phyloP scores from a whole-genome alignment of 2,113 vertebrate species.

The Cathartes aura region DNA sequence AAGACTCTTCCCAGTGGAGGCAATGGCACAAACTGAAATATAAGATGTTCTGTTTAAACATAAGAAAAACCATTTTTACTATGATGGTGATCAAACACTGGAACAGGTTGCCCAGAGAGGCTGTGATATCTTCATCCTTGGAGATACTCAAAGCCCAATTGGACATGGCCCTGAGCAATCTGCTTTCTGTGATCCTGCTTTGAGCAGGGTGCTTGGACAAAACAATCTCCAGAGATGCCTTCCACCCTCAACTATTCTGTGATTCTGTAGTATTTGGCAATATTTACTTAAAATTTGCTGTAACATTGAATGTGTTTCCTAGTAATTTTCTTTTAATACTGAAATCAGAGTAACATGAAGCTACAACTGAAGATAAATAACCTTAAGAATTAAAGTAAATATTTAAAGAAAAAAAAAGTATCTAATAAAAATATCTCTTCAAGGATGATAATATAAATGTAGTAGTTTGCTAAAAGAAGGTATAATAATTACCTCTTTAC shows the following conservation, averaged over 20 bases:
- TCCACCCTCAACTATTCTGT: not conserved
- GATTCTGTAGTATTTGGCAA: not conserved
- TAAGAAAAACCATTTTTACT: no score
- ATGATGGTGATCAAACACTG: no score
- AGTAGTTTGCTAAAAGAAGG: not conserved
- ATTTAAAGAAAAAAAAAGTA: not conserved
- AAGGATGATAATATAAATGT: not conserved
- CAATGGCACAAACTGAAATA: not conserved
- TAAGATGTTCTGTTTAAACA: no score
- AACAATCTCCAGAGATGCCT: not conserved
- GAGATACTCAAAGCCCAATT: not conserved
- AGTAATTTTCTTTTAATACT: not conserved
- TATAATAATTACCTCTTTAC: not conserved
- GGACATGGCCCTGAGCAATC: not conserved
- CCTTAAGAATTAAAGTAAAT: not conserved
- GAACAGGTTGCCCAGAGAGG: no score
- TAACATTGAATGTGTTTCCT: not conserved
- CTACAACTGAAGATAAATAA: not conserved
- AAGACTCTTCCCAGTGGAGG: not conserved
- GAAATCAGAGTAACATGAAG: not conserved
- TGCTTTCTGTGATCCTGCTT: not conserved
- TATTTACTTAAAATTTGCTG: not conserved
- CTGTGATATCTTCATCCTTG: no score
- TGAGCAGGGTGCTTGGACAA: not conserved
- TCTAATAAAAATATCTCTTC: not conserved